Percentiles rank a stretch among this genome's conserved stretches.
Evolutionary conservation across 2,113 vertebrate genomes (phyloP).

Genomic region (Oreocharis arfaki): DNA sequence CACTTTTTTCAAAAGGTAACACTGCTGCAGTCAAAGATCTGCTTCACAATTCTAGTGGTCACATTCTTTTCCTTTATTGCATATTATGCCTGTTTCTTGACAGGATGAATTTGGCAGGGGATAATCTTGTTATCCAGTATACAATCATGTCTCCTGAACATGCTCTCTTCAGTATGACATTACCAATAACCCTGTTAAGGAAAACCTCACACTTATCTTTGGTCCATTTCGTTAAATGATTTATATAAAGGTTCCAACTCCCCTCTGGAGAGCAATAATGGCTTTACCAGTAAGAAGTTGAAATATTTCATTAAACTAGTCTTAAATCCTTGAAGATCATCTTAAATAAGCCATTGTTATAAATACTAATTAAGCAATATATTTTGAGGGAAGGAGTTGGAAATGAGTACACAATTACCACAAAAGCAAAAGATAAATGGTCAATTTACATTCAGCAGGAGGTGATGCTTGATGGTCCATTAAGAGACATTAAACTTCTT

Average conservation of each 20-base stretch:
- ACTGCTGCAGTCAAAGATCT: not conserved
- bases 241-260: slow-evolving; percentile 3
- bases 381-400: slow-evolving; percentile 24
- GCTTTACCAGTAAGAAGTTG: not conserved
- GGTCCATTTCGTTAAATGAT: slow-evolving; percentile 37
- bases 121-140: slow-evolving; percentile 14
- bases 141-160: not conserved
- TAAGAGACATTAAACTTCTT: slow-evolving; percentile 44
- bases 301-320: slow-evolving; percentile 36
- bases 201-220: slow-evolving; percentile 32
- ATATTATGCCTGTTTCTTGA: not conserved
- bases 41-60: not conserved
- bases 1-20: not conserved
- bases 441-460: slow-evolving; percentile 47
- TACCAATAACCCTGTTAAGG: slow-evolving; percentile 2
- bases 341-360: slow-evolving; percentile 29
- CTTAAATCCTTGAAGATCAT: slow-evolving; percentile 14
- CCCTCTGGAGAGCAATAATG: not conserved
- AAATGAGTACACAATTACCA: slow-evolving; percentile 11
- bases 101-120: not conserved
- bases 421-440: slow-evolving; percentile 41
- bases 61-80: not conserved
- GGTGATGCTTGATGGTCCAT: slow-evolving; percentile 20
- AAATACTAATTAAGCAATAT: slow-evolving; percentile 58
- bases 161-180: not conserved